Conservation (phyloP, 2,113 vertebrate species). For the Strix aluco region DNA sequence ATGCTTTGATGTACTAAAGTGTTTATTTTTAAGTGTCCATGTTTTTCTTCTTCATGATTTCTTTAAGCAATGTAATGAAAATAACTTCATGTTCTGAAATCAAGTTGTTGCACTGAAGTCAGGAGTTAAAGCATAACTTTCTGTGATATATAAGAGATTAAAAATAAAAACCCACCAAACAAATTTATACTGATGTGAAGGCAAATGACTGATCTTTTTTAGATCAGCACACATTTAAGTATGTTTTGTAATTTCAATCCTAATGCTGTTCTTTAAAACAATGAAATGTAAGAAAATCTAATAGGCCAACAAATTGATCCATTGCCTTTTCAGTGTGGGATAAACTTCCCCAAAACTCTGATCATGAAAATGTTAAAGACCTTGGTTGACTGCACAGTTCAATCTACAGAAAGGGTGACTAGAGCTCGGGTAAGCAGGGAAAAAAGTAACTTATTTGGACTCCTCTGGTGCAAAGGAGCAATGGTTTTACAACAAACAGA, state of each 20-base stretch:
- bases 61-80: not conserved
- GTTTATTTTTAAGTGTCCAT: not conserved
- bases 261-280: not conserved
- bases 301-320: not conserved
- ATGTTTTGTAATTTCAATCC: not conserved
- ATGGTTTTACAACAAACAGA: not conserved
- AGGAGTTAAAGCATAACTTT: not conserved
- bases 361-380: not conserved
- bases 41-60: not conserved
- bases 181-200: not conserved
- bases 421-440: not conserved
- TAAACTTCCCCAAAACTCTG: not conserved
- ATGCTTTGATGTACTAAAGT: not conserved
- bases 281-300: not conserved
- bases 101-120: not conserved
- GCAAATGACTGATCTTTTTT: not conserved
- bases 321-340: not conserved
- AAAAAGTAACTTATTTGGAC: rapidly evolving
- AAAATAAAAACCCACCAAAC: not conserved
- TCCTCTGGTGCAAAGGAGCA: not conserved
- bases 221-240: not conserved
- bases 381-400: not conserved
- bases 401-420: not conserved
- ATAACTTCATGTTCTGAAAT: not conserved
- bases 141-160: not conserved